Evolutionary conservation across 2,797 vertebrate species (phyloP).

Genomic region (Pseudochromis fuscus): DNA sequence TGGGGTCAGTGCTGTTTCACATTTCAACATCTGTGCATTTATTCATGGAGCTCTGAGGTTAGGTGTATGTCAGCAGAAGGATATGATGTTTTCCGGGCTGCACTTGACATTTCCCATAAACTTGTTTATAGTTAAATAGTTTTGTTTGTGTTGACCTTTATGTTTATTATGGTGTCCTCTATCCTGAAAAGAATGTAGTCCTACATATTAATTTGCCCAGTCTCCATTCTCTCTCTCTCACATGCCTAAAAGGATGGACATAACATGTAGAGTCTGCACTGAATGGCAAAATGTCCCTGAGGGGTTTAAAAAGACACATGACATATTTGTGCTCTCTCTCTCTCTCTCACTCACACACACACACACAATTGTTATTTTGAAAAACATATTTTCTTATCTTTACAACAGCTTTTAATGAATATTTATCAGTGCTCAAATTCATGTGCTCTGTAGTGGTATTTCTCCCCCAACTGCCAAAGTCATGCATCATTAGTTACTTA

Average conservation of each 20-base stretch:
- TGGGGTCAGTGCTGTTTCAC: no score
- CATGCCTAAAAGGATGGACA: background rate
- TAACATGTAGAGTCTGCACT: background rate
- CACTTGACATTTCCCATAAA: no score
- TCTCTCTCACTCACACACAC: background rate
- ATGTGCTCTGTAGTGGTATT: slow-evolving; percentile 1
- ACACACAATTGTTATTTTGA: slow-evolving; percentile 15
- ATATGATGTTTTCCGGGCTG: no score
- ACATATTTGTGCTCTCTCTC: slow-evolving; percentile 22
- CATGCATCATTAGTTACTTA: slow-evolving; percentile 53
- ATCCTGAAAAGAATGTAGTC: background rate
- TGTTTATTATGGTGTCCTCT: background rate
- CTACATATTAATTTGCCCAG: no score
- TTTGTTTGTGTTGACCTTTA: background rate
- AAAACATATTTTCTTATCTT: slow-evolving; percentile 29
- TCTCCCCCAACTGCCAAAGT: slow-evolving; percentile 47
- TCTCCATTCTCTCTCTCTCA: background rate
- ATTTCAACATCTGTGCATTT: background rate
- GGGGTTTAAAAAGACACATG: background rate
- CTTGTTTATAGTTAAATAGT: no score
- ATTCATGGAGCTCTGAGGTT: background rate
- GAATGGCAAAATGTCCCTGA: background rate
- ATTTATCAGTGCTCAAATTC: slow-evolving; percentile 48
- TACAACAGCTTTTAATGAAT: slow-evolving; percentile 56
- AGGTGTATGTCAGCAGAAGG: background rate